These are phyloP conservation scores for Drosophila anomalata DNA, from an alignment of 2,888 invertebrate species.

Conservation along the genomic window DNA sequence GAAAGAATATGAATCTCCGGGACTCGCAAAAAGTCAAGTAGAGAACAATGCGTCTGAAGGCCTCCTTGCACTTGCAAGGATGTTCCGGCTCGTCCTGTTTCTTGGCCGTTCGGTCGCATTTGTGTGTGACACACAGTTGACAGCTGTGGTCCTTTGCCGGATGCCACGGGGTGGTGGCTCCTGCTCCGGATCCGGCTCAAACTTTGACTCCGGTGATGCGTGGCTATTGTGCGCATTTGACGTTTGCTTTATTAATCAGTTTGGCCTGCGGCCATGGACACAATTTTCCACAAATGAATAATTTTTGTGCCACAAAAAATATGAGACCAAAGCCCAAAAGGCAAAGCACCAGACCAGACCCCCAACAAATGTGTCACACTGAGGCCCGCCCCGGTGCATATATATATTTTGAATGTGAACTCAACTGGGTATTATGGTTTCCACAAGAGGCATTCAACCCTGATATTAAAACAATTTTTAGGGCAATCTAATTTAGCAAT, in stretches of 20 bases:
- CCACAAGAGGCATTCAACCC: not conserved
- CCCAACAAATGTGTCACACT: constrained; percentile 40
- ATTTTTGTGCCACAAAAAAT: constrained; percentile 63
- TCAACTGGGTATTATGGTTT: not conserved
- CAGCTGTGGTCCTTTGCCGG: constrained; percentile 74
- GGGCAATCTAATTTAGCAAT: constrained; percentile 1
- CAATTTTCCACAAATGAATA: constrained; percentile 79
- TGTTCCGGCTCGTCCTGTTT: constrained; percentile 41
- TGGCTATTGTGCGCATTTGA: constrained; percentile 81
- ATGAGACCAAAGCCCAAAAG: constrained; percentile 57
- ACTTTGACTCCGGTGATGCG: constrained; percentile 54
- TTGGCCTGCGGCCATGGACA: constrained; percentile 79
- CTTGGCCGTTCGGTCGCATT: constrained; percentile 65
- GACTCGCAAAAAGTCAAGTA: constrained; percentile 73
- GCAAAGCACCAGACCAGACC: constrained; percentile 34
- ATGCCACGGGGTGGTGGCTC: constrained; percentile 43
- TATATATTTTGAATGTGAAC: constrained; percentile 1
- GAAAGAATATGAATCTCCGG: constrained; percentile 37
- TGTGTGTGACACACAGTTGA: constrained; percentile 82
- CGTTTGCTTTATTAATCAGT: constrained; percentile 84
- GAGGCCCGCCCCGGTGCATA: constrained; percentile 1
- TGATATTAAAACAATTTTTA: constrained; percentile 3
- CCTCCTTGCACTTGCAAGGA: constrained; percentile 64
- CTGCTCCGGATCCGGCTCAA: constrained; percentile 34
- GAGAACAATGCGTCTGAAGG: constrained; percentile 72